Evolutionary conservation across 2,113 vertebrate genomes (phyloP), one percentile per base, ranked within the genome.

Genomic region (human): DNA sequence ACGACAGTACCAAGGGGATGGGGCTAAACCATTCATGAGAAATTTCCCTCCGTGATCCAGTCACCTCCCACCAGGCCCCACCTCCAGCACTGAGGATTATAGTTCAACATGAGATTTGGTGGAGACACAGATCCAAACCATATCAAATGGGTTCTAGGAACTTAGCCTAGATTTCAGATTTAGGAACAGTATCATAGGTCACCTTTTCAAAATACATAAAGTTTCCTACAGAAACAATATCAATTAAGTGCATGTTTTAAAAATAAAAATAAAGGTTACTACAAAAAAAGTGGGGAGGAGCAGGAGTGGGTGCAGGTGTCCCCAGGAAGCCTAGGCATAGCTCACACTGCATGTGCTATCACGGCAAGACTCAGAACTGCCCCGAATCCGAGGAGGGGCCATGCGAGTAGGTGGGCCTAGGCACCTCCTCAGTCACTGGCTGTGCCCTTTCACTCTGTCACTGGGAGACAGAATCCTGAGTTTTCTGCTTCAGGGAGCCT

Each of bases 301-400:
- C 5, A 9, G 48, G 50, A 25, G 6, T 4, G 14, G 30, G 22
- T n/a, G 10, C 8, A 6, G 3, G 35, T 17, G 3, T 4, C 72
- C 6, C 3, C 2, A 43, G 79, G 50, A 20, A 10, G n/a, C 84
- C 23, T 2, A 5, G 64, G 16, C 5, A 3, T 38, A 16, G 3
- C 7, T 16, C 72, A 17, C 1, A 8, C 48, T 2, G 5, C 32
- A 0, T 8, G 0, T n/a, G 40, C 16, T 8, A 3, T 38, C 23
- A 4, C 1, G 13, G 25, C 25, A 1, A 9, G 18, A 30, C 16
- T 13, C 59, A n/a, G 3, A 18, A 12, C 18, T 9, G n/a, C 30
- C 18, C 22, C 32, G 40, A 0, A 8, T 76, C 13, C 0, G 14
- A 66, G 40, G 57, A 82, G 20, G 8, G 48, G 1, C 25, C 45